These are phyloP conservation scores for Salarias fasciatus DNA, from an alignment of 2,797 vertebrate species.

Conservation along the genomic window DNA sequence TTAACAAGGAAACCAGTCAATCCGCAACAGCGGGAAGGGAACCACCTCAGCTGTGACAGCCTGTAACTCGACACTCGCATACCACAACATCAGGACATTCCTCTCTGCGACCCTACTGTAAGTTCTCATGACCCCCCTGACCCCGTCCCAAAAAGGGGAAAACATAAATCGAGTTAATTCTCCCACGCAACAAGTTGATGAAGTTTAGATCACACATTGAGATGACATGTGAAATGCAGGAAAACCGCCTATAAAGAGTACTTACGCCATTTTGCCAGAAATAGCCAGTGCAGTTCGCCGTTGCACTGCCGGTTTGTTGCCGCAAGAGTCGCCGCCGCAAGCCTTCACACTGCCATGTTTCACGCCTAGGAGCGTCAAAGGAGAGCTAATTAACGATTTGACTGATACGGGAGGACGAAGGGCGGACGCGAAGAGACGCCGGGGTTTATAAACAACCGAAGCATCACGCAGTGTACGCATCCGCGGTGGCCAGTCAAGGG, in stretches of 20 bases:
- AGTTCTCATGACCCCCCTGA: no score
- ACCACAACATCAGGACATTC: no score
- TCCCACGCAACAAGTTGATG: not conserved
- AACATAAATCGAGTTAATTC: no score
- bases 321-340: conserved; percentile 74
- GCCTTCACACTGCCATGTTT: conserved; percentile 81
- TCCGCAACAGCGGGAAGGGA: no score
- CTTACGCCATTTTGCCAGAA: conserved; percentile 88
- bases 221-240: no score
- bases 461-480: conserved; percentile 54
- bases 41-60: no score
- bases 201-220: not conserved
- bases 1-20: no score
- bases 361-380: conserved; percentile 11
- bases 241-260: conserved; percentile 28
- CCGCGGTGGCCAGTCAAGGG: conserved; percentile 44
- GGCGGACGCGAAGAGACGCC: accelerated
- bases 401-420: not conserved
- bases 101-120: no score
- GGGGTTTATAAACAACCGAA: conserved; percentile 41
- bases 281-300: conserved; percentile 80
- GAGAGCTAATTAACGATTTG: no score
- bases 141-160: no score
- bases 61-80: conserved; percentile 27
- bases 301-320: conserved; percentile 83